Evolutionary conservation across 2,888 invertebrate genomes (phyloP).

Genomic region (Arctia plantaginis): DNA sequence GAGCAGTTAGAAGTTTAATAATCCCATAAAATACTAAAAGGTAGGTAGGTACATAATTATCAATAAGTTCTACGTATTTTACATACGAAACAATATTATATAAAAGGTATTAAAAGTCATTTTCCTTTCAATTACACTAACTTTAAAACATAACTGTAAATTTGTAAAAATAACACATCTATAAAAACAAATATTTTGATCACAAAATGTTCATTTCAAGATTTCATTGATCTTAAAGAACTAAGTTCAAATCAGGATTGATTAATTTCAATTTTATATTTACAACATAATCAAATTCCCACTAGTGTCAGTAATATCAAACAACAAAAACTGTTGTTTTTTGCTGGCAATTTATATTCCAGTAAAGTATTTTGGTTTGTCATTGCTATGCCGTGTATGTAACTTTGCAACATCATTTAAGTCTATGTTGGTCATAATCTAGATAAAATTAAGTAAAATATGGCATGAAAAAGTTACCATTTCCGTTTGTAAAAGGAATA

Average conservation of each 20-base stretch:
- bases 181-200: background rate
- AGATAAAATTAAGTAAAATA: constrained; percentile 35
- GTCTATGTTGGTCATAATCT: constrained; percentile 33
- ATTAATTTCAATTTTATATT: background rate
- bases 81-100: background rate
- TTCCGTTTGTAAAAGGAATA: constrained; percentile 30
- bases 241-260: background rate
- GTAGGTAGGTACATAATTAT: background rate
- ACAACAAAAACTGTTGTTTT: constrained; percentile 1
- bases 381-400: background rate
- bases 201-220: background rate
- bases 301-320: background rate
- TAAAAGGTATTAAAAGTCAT: no score
- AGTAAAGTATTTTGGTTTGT: background rate
- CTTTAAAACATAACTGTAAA: background rate
- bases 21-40: background rate
- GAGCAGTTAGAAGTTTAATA: background rate
- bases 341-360: background rate
- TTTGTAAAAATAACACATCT: background rate
- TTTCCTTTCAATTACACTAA: background rate
- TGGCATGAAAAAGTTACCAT: constrained; percentile 24
- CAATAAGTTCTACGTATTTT: background rate
- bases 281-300: background rate
- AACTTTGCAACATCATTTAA: background rate
- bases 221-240: background rate